Percentiles rank a stretch among this genome's conserved stretches.
Evolutionary conservation across 2,888 invertebrate species (phyloP).

Genomic region (Helleia helle): DNA sequence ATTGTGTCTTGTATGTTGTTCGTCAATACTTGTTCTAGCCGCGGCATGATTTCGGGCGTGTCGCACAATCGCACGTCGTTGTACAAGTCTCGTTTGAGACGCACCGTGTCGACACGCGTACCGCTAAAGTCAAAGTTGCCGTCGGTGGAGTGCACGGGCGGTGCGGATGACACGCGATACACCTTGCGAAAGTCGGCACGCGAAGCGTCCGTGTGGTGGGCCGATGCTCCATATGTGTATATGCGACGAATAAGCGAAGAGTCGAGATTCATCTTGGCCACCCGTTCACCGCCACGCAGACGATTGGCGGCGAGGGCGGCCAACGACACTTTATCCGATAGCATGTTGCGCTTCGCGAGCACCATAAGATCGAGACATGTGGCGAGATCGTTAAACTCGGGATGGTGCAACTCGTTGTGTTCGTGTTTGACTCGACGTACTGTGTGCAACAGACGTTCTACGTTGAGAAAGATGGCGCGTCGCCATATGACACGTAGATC

Average conservation of each 20-base stretch:
- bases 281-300: constrained; percentile 2
- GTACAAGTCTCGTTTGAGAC: background rate
- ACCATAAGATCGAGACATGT: constrained; percentile 1
- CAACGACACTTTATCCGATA: constrained; percentile 1
- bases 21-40: constrained; percentile 2
- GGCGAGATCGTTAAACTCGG: too few relatives aligned
- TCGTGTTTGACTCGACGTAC: background rate
- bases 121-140: constrained; percentile 5
- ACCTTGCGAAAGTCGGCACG: constrained; percentile 2
- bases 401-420: background rate
- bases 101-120: background rate
- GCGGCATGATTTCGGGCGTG: constrained; percentile 8
- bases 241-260: constrained; percentile 4
- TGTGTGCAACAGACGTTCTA: background rate
- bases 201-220: constrained; percentile 12
- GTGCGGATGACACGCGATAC: constrained; percentile 7
- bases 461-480: background rate
- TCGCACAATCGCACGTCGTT: constrained; percentile 3
- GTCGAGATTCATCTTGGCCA: constrained; percentile 4
- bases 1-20: constrained; percentile 8
- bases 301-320: constrained; percentile 7
- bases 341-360: constrained; percentile 2
- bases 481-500: constrained; percentile 3
- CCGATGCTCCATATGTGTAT: constrained; percentile 4
- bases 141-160: background rate